Percentiles rank a stretch among this genome's conserved stretches.
phyloP scores from a whole-genome alignment of 2,888 invertebrate species.

The Molanna angustata region DNA sequence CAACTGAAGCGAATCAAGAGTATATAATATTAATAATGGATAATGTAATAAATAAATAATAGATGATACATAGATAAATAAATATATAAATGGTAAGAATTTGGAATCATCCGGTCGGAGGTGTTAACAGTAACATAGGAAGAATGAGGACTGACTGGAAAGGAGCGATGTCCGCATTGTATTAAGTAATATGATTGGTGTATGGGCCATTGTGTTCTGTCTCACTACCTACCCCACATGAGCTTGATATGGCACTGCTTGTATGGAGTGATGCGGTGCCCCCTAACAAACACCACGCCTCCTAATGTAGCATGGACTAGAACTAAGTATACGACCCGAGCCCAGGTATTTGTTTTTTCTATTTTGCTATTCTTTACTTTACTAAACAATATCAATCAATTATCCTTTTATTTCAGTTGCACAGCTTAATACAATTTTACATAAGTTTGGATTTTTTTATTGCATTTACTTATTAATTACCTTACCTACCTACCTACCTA shows the following conservation, averaged over 20 bases:
- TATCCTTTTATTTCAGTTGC: conserved; percentile 34
- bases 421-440: conserved; percentile 32
- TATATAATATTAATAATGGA: too few species aligned
- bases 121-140: too few species aligned
- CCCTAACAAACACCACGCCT: conserved; percentile 30
- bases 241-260: conserved; percentile 32
- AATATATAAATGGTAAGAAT: too few species aligned
- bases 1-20: too few species aligned
- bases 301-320: conserved; percentile 34
- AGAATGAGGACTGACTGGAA: too few species aligned
- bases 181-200: conserved; percentile 8
- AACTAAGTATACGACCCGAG: conserved; percentile 32
- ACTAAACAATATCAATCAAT: conserved; percentile 3
- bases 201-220: conserved; percentile 27
- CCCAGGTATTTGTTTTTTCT: conserved; percentile 34
- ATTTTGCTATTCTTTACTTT: conserved; percentile 23
- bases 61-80: too few species aligned
- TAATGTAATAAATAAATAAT: too few species aligned
- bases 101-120: too few species aligned
- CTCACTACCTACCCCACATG: conserved; percentile 24
- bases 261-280: conserved; percentile 26
- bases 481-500: too few species aligned
- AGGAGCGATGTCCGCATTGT: conserved; percentile 32
- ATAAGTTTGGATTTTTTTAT: neutral
- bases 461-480: neutral